Percentiles rank a stretch among this genome's conserved stretches.
Conservation (phyloP, 2,797 vertebrate species). For the Caiman crocodilus region DNA sequence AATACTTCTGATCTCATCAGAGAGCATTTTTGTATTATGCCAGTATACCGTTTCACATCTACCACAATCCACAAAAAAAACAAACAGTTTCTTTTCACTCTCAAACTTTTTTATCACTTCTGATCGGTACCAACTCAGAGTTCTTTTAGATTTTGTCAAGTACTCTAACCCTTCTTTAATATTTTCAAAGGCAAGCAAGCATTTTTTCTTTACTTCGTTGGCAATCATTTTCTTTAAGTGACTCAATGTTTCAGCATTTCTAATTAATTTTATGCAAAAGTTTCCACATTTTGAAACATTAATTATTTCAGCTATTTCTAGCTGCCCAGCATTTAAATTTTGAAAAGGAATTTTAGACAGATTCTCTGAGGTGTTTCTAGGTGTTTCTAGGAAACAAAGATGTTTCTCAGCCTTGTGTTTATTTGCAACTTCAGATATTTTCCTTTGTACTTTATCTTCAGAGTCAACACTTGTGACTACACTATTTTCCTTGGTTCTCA, state of each 20-base stretch:
- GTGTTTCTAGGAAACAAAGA: not conserved
- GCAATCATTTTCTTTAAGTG: slow-evolving; percentile 71
- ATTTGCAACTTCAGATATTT: not conserved
- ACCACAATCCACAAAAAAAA: slow-evolving; percentile 84
- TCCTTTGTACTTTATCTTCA: not conserved
- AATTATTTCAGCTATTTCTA: slow-evolving; percentile 78
- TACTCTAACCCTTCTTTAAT: slow-evolving; percentile 81
- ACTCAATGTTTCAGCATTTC: slow-evolving; percentile 56
- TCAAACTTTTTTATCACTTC: slow-evolving; percentile 72
- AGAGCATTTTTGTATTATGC: slow-evolving; percentile 64
- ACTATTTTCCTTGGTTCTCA: not conserved
- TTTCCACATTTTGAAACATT: slow-evolving; percentile 72
- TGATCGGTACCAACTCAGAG: slow-evolving; percentile 79
- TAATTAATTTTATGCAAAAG: slow-evolving; percentile 81
- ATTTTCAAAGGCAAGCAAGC: slow-evolving; percentile 61
- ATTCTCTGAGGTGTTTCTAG: not conserved
- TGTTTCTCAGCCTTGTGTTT: not conserved
- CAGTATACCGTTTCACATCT: slow-evolving; percentile 72
- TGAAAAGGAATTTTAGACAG: slow-evolving; percentile 2
- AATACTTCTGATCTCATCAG: slow-evolving; percentile 59
- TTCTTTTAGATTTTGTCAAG: slow-evolving; percentile 77
- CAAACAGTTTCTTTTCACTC: slow-evolving; percentile 65
- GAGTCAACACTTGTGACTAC: not conserved
- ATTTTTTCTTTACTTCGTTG: slow-evolving; percentile 59
- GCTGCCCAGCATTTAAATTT: slow-evolving; percentile 71